Evolutionary conservation across 2,888 invertebrate genomes (phyloP), one percentile per base, ranked within the genome.

Genomic region (Chaetogeoica ovagalla): DNA sequence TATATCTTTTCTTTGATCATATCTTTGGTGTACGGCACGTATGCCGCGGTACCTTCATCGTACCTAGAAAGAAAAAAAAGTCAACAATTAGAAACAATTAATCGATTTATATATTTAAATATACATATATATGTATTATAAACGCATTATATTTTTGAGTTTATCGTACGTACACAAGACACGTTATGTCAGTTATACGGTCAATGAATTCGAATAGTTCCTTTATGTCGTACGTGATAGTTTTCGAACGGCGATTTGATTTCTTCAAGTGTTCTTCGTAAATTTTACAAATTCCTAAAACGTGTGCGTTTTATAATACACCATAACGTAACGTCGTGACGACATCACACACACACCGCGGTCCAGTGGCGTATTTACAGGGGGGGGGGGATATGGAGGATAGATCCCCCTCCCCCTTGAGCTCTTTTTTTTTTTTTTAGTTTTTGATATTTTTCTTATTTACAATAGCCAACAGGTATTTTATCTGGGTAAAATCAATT

Each of bases 1-100:
- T 98, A 98, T 83, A 98, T 97, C 86, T 98, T 97, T 86, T 98
- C 98, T 87, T 99, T 99, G 81, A 99, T 96, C 98, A 98, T 98
- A 85, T 97, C 97, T 88, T 98, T 98, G 87, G 98, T 98, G 88
- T 97, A 98, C 0, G 98, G 99, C 2, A 96, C 95, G 85, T 99
- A 99, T 0, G 96, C 96, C 85, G 96, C 96, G 65, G 95, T 94
- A 8, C 94, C 93, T 86, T 97, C 97, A 87, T 97, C 95, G 87
- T 95, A 88, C 75, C 89, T 88, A 85, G 37, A 84, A 84, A 82
- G 76, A 81, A 83, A 9, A 9, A 9, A 48, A 9, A 48, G 11
- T 48, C 8, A 11, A 11, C 82, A 81, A 81, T n/a, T 60, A 59
- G 17, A 59, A 60, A 52, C 21, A 71, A 71, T 9, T 7, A 11